Conservation (phyloP, 2,797 vertebrate species). For the Gallinago nigripennis region DNA sequence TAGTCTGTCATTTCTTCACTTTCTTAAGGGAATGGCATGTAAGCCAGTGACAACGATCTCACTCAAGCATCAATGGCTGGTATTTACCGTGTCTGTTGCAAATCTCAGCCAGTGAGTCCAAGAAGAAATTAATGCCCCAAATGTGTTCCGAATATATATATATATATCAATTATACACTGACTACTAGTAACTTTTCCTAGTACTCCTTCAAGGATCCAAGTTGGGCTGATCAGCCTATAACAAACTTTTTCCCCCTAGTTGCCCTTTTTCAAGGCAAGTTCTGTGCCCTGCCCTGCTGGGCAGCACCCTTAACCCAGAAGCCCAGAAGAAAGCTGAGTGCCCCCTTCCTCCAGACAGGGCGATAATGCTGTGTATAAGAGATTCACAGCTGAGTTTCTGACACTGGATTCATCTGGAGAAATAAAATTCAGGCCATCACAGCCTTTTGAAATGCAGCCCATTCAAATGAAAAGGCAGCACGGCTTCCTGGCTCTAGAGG, state of each 20-base stretch:
- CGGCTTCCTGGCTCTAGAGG: background rate
- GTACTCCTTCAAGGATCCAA: background rate
- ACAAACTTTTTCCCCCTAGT: no score
- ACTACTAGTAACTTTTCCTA: background rate
- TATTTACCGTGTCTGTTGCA: background rate
- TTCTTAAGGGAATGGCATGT: background rate
- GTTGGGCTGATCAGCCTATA: background rate
- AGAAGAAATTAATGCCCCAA: background rate
- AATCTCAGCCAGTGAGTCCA: background rate
- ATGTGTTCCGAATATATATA: background rate
- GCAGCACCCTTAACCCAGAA: background rate
- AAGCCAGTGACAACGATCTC: background rate
- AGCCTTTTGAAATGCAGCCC: background rate
- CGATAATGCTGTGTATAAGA: rapidly evolving
- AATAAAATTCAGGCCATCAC: background rate
- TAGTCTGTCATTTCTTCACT: background rate
- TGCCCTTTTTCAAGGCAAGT: background rate
- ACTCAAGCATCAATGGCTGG: background rate
- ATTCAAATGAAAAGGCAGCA: background rate
- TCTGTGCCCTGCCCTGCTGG: background rate
- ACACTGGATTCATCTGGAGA: background rate
- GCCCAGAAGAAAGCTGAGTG: background rate
- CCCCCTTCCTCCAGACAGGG: background rate
- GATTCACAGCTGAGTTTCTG: background rate
- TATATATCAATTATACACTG: background rate